These are phyloP conservation scores for Drosophila albomicans DNA, from an alignment of 1,140 invertebrate genomes.

Conservation along the genomic window DNA sequence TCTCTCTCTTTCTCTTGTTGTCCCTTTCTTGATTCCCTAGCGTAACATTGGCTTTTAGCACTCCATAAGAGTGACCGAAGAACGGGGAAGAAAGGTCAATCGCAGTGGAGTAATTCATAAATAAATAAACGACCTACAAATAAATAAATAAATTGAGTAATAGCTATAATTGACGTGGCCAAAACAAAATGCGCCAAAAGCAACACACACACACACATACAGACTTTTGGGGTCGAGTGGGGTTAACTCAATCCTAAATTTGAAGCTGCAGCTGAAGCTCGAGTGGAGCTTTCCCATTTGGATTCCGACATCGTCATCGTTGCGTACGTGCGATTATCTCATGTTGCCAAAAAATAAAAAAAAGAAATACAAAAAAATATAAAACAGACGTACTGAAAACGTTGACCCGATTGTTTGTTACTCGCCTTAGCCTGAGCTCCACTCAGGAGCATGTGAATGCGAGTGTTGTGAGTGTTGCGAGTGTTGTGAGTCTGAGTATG, in stretches of 20 bases:
- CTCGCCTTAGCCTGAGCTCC: too few species aligned
- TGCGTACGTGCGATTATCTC: slow-evolving; percentile 51
- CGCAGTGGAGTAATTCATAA: slow-evolving; percentile 49
- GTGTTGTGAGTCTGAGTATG: slow-evolving; percentile 14
- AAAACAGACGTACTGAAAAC: slow-evolving; percentile 26
- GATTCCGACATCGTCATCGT: slow-evolving; percentile 39
- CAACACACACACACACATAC: not conserved
- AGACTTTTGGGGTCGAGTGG: not conserved
- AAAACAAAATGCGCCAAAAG: slow-evolving; percentile 33
- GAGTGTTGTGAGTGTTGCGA: slow-evolving; percentile 36
- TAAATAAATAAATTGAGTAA: slow-evolving; percentile 82
- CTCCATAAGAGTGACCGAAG: slow-evolving; percentile 6
- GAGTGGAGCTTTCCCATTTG: slow-evolving; percentile 8
- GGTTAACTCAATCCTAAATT: not conserved
- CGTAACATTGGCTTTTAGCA: slow-evolving; percentile 43
- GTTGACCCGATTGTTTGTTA: slow-evolving; percentile 22
- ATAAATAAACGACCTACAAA: slow-evolving; percentile 64
- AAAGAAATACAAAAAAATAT: not conserved
- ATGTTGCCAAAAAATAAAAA: slow-evolving; percentile 36
- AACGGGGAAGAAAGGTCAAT: slow-evolving; percentile 16
- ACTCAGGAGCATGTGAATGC: too few species aligned
- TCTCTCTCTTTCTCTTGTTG: too few species aligned
- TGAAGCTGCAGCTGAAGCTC: not conserved
- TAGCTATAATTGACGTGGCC: slow-evolving; percentile 74
- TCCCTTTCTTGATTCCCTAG: slow-evolving; percentile 25